A percentile compares a stretch with the other conserved stretches of the same genome.
Conservation (phyloP, 1,140 invertebrate species). For the Drosophila paulistorum region DNA sequence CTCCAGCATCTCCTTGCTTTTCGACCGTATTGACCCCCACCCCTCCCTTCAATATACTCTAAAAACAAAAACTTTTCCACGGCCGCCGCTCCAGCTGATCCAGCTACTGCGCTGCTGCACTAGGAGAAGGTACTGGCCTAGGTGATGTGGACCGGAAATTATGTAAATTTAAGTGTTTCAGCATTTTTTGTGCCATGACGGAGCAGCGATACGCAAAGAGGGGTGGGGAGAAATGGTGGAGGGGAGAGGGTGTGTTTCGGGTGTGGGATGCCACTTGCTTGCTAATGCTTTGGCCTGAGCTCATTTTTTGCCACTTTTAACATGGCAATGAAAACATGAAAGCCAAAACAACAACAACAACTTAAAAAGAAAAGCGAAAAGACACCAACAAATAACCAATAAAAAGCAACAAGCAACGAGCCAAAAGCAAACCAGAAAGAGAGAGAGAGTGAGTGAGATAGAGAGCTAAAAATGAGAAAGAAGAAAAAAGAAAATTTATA, state of each 20-base stretch:
- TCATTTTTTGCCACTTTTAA: constrained; percentile 56
- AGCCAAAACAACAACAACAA: constrained; percentile 59
- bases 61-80: constrained; percentile 25
- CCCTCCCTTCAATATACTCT: constrained; percentile 9
- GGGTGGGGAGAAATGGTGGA: neutral
- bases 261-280: neutral
- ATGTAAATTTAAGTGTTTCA: constrained; percentile 78
- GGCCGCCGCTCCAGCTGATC: constrained; percentile 58
- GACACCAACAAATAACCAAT: constrained; percentile 59
- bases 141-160: constrained; percentile 78
- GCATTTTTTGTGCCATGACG: neutral
- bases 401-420: constrained; percentile 71
- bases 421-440: neutral
- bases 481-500: constrained; percentile 35
- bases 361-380: constrained; percentile 41
- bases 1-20: too few relatives aligned
- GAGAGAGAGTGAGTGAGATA: neutral
- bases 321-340: constrained; percentile 79
- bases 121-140: constrained; percentile 73
- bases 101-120: constrained; percentile 35
- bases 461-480: constrained; percentile 9
- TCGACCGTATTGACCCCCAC: too few relatives aligned
- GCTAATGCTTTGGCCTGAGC: constrained; percentile 26
- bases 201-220: neutral
- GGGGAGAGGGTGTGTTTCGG: neutral